These are phyloP conservation scores for Unio delphinus DNA, from an alignment of 2,888 invertebrate genomes.

Conservation along the genomic window DNA sequence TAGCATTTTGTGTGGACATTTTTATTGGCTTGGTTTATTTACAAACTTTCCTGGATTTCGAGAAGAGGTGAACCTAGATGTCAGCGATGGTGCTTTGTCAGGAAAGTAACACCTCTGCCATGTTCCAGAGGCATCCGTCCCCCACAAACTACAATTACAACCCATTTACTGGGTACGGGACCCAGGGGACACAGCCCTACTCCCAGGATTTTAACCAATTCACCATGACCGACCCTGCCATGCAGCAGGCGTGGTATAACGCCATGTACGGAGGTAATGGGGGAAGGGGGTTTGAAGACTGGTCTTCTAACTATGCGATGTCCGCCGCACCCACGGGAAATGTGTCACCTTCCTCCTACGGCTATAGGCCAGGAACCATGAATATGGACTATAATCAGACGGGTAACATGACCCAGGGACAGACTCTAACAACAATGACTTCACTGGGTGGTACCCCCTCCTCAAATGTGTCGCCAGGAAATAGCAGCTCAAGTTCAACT, in stretches of 20 bases:
- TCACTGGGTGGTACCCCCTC: slow-evolving; percentile 20
- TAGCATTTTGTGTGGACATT: no score
- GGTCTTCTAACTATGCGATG: slow-evolving; percentile 39
- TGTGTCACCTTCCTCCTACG: slow-evolving; percentile 30
- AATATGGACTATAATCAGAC: slow-evolving; percentile 40
- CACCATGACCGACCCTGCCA: slow-evolving; percentile 27
- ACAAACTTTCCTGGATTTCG: background rate
- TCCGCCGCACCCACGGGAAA: slow-evolving; percentile 21
- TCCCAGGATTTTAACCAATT: slow-evolving; percentile 42
- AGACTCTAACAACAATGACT: slow-evolving; percentile 15
- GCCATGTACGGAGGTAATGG: slow-evolving; percentile 44
- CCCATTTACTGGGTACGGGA: slow-evolving; percentile 22
- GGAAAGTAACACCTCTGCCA: slow-evolving; percentile 29
- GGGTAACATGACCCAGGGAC: slow-evolving; percentile 8
- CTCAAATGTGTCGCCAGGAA: slow-evolving; percentile 37
- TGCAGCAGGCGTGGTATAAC: slow-evolving; percentile 25
- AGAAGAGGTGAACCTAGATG: slow-evolving; percentile 11
- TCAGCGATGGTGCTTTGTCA: slow-evolving; percentile 41
- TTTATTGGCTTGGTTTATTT: no score
- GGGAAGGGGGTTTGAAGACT: slow-evolving; percentile 49
- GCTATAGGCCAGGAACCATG: slow-evolving; percentile 40
- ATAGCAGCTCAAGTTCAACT: slow-evolving; percentile 37
- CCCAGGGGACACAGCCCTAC: slow-evolving; percentile 16
- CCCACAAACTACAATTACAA: slow-evolving; percentile 35
- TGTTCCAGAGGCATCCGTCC: slow-evolving; percentile 42